phyloP scores from a whole-genome alignment of 2,797 vertebrate species.

The Oryzias dopingdopingensis region DNA sequence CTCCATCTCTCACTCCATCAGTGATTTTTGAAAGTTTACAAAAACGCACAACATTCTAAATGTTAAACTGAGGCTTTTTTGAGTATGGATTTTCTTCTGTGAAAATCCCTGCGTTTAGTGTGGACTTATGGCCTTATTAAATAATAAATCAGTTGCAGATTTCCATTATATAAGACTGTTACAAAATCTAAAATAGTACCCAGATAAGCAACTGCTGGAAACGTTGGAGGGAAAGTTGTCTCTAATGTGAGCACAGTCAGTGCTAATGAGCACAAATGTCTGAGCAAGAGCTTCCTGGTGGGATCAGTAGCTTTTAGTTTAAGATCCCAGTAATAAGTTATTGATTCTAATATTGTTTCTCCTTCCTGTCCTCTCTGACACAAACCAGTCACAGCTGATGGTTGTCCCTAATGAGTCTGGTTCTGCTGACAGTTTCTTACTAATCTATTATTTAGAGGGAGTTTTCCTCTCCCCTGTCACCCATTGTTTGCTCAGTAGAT shows the following conservation, averaged over 20 bases:
- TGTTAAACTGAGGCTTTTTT: constrained; percentile 1
- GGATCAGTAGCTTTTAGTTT: neutral
- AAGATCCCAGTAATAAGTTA: too few relatives aligned
- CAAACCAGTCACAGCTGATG: too few relatives aligned
- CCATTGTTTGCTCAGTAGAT: too few relatives aligned
- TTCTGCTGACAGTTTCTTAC: neutral
- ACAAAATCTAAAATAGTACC: neutral
- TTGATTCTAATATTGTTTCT: too few relatives aligned
- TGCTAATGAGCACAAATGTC: neutral
- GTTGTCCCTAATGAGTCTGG: too few relatives aligned
- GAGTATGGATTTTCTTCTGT: constrained; percentile 7
- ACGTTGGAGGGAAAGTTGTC: neutral
- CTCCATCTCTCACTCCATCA: constrained; percentile 3
- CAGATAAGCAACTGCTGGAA: constrained; percentile 3
- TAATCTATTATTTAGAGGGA: neutral
- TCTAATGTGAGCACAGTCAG: neutral
- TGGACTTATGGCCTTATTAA: constrained; percentile 19
- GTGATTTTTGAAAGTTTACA: constrained; percentile 9
- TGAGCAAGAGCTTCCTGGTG: neutral
- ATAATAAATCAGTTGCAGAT: neutral
- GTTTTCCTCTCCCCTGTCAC: too few relatives aligned
- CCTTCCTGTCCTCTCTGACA: too few relatives aligned
- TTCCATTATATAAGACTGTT: neutral
- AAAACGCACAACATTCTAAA: neutral
- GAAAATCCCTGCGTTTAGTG: neutral